phyloP scores from a whole-genome alignment of 2,113 vertebrate species.

The Zosterops borbonicus region DNA sequence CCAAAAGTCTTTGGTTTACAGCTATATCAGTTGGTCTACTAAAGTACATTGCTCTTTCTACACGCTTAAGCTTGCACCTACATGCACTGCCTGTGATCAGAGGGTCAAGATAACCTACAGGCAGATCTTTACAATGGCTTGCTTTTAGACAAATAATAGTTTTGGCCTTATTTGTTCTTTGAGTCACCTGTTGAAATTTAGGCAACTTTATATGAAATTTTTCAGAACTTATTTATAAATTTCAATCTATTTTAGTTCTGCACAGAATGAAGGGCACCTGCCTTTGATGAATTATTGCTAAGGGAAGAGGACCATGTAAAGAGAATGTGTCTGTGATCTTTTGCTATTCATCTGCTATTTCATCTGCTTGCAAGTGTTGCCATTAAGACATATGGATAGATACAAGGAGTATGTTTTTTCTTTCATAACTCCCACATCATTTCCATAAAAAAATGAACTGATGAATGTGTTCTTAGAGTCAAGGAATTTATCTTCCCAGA shows the following conservation, averaged over 20 bases:
- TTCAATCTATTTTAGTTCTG: neutral
- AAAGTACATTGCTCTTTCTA: neutral
- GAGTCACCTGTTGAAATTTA: neutral
- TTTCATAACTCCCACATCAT: constrained; percentile 32
- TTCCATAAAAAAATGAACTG: constrained; percentile 47
- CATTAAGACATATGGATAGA: constrained; percentile 21
- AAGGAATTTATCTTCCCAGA: constrained; percentile 58
- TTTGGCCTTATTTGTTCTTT: neutral
- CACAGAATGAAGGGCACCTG: neutral
- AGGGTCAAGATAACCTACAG: neutral
- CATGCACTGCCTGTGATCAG: neutral
- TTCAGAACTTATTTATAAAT: neutral
- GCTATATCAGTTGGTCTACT: neutral
- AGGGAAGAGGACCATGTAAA: neutral
- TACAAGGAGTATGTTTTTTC: neutral
- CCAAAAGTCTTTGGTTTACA: neutral
- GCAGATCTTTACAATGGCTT: neutral
- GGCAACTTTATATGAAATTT: neutral
- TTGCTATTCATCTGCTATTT: neutral
- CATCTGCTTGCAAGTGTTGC: neutral
- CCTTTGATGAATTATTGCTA: neutral
- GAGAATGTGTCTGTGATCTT: neutral
- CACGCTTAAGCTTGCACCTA: neutral
- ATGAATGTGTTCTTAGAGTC: constrained; percentile 45
- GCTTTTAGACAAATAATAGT: neutral